Percentiles rank a stretch among this genome's conserved stretches.
Conservation (phyloP, 2,888 invertebrate genomes). For the Acrobasis suavella region DNA sequence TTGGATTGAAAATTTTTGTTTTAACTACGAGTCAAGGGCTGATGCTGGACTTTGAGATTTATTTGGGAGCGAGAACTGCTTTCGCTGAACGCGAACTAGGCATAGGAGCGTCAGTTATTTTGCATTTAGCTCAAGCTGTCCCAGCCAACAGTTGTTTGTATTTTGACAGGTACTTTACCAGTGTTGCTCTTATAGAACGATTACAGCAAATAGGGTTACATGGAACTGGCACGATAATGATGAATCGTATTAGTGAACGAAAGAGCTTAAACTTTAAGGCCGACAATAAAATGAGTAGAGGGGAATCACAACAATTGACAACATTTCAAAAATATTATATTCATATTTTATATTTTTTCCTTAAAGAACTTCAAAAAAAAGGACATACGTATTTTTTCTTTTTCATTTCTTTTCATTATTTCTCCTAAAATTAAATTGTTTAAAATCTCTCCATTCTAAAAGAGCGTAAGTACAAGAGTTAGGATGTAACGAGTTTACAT, state of each 20-base stretch:
- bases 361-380: too few relatives aligned
- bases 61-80: slow-evolving; percentile 10
- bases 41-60: slow-evolving; percentile 23
- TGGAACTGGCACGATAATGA: slow-evolving; percentile 31
- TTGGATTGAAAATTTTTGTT: slow-evolving; percentile 35
- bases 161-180: slow-evolving; percentile 36
- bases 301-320: slow-evolving; percentile 32
- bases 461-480: too few relatives aligned
- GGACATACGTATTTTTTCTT: too few relatives aligned
- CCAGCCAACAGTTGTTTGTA: slow-evolving; percentile 38
- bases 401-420: too few relatives aligned
- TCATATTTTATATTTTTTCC: too few relatives aligned
- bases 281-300: slow-evolving; percentile 30
- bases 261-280: slow-evolving; percentile 29
- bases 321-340: too few relatives aligned
- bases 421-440: too few relatives aligned
- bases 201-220: slow-evolving; percentile 28
- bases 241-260: slow-evolving; percentile 33
- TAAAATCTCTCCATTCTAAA: too few relatives aligned
- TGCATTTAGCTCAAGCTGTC: slow-evolving; percentile 24
- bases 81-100: slow-evolving; percentile 11
- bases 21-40: slow-evolving; percentile 29
- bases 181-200: slow-evolving; percentile 36
- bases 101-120: slow-evolving; percentile 16
- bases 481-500: too few relatives aligned